These are phyloP conservation scores for Phrynocephalus forsythii DNA, from an alignment of 2,797 vertebrate genomes.

Conservation along the genomic window DNA sequence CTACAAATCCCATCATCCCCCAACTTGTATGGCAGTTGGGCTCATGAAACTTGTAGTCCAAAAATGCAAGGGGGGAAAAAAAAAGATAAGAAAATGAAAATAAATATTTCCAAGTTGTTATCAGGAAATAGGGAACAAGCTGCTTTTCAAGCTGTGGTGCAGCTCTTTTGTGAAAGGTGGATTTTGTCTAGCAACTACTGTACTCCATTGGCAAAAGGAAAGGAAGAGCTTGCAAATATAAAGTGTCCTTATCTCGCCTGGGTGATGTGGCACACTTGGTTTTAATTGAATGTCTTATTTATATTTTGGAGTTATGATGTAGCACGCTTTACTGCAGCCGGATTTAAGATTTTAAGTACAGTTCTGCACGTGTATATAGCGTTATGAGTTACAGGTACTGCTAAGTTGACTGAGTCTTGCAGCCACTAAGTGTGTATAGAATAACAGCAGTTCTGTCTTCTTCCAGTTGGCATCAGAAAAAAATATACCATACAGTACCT, in stretches of 20 bases:
- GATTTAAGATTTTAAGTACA: neutral
- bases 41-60: neutral
- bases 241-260: neutral
- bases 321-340: neutral
- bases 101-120: no score
- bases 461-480: no score
- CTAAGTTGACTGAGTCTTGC: no score
- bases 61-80: no score
- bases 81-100: no score
- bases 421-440: no score
- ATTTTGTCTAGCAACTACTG: neutral
- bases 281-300: neutral
- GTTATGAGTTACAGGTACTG: no score
- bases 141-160: neutral
- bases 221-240: neutral
- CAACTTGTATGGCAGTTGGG: neutral
- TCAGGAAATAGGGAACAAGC: neutral
- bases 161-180: neutral
- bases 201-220: no score
- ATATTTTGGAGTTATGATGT: neutral
- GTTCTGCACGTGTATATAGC: neutral
- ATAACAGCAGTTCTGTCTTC: no score
- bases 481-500: no score
- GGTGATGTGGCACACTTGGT: neutral
- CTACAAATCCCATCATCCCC: neutral